Percentiles rank a stretch among this genome's conserved stretches.
Evolutionary conservation across 2,888 invertebrate genomes (phyloP).

Genomic region (Hydrotaea cyrtoneurina): DNA sequence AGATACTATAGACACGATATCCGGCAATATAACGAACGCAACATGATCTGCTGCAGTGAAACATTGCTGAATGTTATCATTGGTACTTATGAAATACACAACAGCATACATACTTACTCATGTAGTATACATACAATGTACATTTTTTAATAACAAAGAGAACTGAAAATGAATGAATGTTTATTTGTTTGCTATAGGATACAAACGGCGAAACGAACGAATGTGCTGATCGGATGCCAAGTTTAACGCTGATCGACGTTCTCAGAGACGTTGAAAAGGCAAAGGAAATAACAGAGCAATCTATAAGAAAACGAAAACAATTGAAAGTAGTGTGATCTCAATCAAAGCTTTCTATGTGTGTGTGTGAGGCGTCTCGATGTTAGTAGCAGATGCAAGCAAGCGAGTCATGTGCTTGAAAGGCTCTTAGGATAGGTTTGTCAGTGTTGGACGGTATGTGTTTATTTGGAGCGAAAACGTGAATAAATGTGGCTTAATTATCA

Average conservation of each 20-base stretch:
- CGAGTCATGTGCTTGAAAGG: neutral
- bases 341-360: neutral
- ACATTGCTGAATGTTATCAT: conserved; percentile 23
- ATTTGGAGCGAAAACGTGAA: conserved; percentile 1
- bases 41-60: neutral
- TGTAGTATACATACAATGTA: conserved; percentile 6
- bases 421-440: neutral
- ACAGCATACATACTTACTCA: conserved; percentile 22
- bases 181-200: conserved; percentile 47
- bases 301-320: neutral
- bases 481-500: conserved; percentile 78
- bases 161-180: conserved; percentile 42
- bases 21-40: neutral
- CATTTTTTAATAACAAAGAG: neutral
- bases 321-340: neutral
- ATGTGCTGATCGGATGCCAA: conserved; percentile 16
- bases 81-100: conserved; percentile 47
- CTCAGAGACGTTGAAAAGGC: neutral
- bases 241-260: neutral
- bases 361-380: neutral
- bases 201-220: conserved; percentile 3
- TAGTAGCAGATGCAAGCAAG: neutral
- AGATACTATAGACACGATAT: neutral
- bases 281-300: neutral
- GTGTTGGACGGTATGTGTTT: neutral